Conservation (phyloP, 1,140 invertebrate species). For the Nilaparvata lugens region DNA sequence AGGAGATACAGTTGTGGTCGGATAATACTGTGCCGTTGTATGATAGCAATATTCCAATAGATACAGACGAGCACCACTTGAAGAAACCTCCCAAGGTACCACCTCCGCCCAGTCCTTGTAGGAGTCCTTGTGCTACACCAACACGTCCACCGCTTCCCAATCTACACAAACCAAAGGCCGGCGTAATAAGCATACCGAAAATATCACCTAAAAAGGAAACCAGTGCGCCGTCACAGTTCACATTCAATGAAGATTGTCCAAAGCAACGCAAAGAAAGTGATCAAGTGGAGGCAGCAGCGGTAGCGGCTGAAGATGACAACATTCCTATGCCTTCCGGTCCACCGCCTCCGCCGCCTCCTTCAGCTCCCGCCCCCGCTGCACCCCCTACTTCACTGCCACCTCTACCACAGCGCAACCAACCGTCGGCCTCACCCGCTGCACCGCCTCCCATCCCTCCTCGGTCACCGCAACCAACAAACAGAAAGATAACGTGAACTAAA, state of each 20-base stretch:
- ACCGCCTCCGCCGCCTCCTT: constrained; percentile 33
- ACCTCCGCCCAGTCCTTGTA: constrained; percentile 32
- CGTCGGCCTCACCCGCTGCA: constrained; percentile 42
- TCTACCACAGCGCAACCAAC: constrained; percentile 42
- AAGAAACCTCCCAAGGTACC: constrained; percentile 42
- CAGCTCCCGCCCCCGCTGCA: constrained; percentile 9
- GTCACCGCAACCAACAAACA: not conserved
- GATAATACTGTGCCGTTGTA: constrained; percentile 72
- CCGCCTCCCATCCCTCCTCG: constrained; percentile 63
- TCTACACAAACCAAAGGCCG: constrained; percentile 28
- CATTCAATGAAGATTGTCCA: constrained; percentile 9
- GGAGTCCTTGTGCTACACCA: constrained; percentile 26
- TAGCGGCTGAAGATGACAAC: constrained; percentile 26
- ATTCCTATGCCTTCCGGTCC: constrained; percentile 28
- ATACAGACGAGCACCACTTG: constrained; percentile 31
- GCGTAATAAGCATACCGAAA: constrained; percentile 33
- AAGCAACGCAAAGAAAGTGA: constrained; percentile 9
- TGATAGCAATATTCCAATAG: constrained; percentile 31
- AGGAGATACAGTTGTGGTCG: constrained; percentile 72
- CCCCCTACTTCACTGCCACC: constrained; percentile 11
- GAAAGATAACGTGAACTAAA: not conserved
- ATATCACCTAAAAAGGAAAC: constrained; percentile 22
- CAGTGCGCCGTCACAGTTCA: constrained; percentile 18
- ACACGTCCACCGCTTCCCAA: constrained; percentile 27
- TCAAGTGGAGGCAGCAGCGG: constrained; percentile 35